These are phyloP conservation scores for Apotomis capreana DNA, from an alignment of 2,888 invertebrate genomes.

Conservation along the genomic window DNA sequence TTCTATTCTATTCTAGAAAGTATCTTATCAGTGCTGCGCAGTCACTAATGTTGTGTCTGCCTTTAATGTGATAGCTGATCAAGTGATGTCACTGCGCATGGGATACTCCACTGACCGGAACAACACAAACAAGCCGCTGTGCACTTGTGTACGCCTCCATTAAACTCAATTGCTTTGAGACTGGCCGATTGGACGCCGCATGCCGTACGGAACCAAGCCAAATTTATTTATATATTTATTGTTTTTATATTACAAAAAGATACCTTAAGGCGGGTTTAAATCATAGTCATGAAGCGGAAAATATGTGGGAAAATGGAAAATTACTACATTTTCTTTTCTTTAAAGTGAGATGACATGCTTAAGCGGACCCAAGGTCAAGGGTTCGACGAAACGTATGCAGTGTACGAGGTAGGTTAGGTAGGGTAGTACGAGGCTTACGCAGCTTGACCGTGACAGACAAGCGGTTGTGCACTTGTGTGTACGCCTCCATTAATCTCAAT, in stretches of 20 bases:
- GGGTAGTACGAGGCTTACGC: not conserved
- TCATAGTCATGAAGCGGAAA: too few species aligned
- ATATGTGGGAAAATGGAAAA: too few species aligned
- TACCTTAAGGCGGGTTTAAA: too few species aligned
- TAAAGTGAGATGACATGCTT: too few species aligned
- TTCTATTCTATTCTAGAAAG: too few species aligned
- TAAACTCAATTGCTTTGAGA: constrained; percentile 72
- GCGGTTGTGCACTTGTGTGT: constrained; percentile 48
- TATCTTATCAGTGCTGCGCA: too few species aligned
- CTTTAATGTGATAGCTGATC: not conserved
- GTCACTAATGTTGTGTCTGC: too few species aligned
- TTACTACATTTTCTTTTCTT: too few species aligned
- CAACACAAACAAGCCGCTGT: constrained; percentile 40
- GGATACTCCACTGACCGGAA: constrained; percentile 10
- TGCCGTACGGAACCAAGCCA: constrained; percentile 44
- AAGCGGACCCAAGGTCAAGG: too few species aligned
- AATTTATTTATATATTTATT: not conserved
- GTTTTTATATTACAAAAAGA: too few species aligned
- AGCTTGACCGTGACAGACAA: constrained; percentile 18
- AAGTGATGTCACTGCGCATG: not conserved
- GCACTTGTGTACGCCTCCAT: constrained; percentile 60
- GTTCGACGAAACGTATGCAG: too few species aligned
- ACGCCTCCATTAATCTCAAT: constrained; percentile 72
- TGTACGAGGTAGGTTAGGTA: too few species aligned
- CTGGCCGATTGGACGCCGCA: constrained; percentile 51